A percentile compares a stretch with the other conserved stretches of the same genome.
Conservation (phyloP, 2,888 invertebrate species). For the Scaptodrosophila latifasciaeformis region DNA sequence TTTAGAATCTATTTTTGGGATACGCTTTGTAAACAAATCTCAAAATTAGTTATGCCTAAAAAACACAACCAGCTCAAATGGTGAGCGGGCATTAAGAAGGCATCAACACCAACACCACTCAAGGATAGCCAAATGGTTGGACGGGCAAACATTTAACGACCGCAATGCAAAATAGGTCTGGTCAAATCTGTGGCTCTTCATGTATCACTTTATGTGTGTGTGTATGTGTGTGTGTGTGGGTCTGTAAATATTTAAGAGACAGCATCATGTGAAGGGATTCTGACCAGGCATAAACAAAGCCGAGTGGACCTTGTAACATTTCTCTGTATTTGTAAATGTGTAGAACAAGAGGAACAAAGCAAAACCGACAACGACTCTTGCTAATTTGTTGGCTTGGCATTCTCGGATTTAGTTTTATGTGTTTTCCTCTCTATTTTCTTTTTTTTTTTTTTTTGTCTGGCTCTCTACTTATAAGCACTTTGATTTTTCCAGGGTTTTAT, state of each 20-base stretch:
- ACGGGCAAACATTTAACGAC: too few species aligned
- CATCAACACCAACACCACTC: not conserved
- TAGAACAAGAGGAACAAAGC: slow-evolving; percentile 3
- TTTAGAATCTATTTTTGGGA: slow-evolving; percentile 39
- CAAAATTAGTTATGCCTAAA: not conserved
- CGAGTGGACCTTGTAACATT: slow-evolving; percentile 58
- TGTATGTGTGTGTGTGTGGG: slow-evolving; percentile 14
- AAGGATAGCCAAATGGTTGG: not conserved
- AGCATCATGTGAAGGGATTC: not conserved
- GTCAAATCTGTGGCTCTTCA: slow-evolving; percentile 18
- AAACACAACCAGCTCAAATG: not conserved
- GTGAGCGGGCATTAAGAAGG: not conserved
- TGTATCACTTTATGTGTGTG: not conserved
- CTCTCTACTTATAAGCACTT: not conserved
- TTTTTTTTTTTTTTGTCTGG: not conserved
- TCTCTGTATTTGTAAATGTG: slow-evolving; percentile 17
- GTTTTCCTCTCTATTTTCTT: slow-evolving; percentile 4
- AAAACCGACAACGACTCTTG: slow-evolving; percentile 36
- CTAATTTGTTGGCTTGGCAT: slow-evolving; percentile 59
- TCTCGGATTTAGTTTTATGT: too few species aligned
- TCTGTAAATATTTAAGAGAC: slow-evolving; percentile 21
- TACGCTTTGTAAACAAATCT: slow-evolving; percentile 1
- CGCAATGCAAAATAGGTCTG: too few species aligned
- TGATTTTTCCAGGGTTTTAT: not conserved
- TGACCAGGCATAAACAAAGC: slow-evolving; percentile 40